phyloP scores from a whole-genome alignment of 35 echinoderm and acorn worm genomes.

The Ptychodera flava region DNA sequence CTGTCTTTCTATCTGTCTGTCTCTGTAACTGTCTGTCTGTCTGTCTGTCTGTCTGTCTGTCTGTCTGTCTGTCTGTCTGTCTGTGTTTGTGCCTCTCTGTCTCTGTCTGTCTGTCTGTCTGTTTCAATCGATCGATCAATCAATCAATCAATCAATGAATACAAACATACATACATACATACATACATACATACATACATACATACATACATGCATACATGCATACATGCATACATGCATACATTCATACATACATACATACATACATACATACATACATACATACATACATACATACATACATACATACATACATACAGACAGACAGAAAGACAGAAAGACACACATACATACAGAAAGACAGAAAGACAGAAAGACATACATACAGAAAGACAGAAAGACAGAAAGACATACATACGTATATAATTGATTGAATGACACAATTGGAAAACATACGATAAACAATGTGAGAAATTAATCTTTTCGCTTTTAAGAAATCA shows the following conservation, averaged over 20 bases:
- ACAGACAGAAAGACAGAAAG: not conserved
- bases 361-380: not conserved
- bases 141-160: not conserved
- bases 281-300: slow-evolving; percentile 2
- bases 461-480: too few relatives aligned
- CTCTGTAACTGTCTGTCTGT: too few relatives aligned
- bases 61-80: too few relatives aligned
- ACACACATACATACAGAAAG: not conserved
- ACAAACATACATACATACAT: slow-evolving; percentile 2
- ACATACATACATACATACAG: not conserved
- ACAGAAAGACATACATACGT: too few relatives aligned
- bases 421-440: too few relatives aligned
- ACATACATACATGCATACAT: not conserved
- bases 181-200: slow-evolving; percentile 2
- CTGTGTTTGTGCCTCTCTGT: too few relatives aligned
- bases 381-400: not conserved
- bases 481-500: too few relatives aligned
- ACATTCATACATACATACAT: not conserved
- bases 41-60: too few relatives aligned
- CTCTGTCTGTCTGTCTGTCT: too few relatives aligned
- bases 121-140: too few relatives aligned
- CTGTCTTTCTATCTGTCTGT: too few relatives aligned
- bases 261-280: slow-evolving; percentile 2
- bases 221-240: not conserved
- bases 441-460: too few relatives aligned